Conservation (phyloP, 2,797 vertebrate species). For the Alauda arvensis region DNA sequence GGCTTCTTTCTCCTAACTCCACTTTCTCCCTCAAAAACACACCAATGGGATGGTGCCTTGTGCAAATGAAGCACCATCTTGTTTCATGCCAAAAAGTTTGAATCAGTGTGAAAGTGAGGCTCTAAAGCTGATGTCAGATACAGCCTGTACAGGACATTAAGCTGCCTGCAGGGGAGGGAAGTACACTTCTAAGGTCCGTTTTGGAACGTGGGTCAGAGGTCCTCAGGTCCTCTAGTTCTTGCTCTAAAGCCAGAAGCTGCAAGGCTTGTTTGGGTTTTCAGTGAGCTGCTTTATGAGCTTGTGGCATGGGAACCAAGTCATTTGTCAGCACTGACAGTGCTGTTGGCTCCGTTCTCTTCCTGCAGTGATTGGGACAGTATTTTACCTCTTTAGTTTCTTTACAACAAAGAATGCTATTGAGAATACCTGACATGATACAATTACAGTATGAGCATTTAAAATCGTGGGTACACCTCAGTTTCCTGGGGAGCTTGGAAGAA, state of each 20-base stretch:
- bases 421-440: background rate
- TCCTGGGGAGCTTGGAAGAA: background rate
- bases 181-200: background rate
- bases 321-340: background rate
- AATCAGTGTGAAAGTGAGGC: background rate
- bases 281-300: background rate
- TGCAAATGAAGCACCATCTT: background rate
- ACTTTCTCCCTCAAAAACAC: background rate
- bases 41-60: background rate
- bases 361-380: background rate
- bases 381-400: constrained; percentile 9
- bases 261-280: background rate
- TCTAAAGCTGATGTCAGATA: background rate
- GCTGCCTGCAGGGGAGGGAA: background rate
- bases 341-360: background rate
- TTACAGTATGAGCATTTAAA: constrained; percentile 15
- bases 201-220: background rate
- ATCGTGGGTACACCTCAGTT: background rate
- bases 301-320: background rate
- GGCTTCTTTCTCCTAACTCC: background rate
- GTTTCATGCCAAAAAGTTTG: background rate
- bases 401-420: background rate
- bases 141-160: background rate
- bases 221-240: background rate
- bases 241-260: background rate